Base-by-base conservation (phyloP, 1,140 invertebrate genomes). In the Anastrepha obliqua region DNA sequence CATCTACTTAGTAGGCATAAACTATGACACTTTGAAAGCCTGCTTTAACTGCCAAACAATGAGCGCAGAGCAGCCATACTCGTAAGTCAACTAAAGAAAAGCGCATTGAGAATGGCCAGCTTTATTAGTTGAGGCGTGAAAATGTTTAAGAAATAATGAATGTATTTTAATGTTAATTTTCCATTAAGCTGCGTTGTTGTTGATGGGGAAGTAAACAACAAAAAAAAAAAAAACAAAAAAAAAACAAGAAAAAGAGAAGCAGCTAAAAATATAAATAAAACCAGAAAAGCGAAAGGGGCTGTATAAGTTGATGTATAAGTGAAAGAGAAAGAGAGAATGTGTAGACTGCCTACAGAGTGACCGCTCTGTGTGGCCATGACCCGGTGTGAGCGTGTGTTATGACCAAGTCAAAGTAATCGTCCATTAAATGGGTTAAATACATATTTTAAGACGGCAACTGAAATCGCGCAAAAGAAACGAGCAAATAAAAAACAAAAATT, bases 301-400 rank as follows among this genome's bases (percentile, higher is more conserved):
- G 29, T 29, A 29, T 29, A 29, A 29, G 29, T 29, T 29, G 0
- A 29, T 29, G 29, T 29, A 29, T 29, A 55, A 7, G 7, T 55
- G 47, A 29, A 55, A 55, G 74, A 55, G 47, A 55, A 55, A 51
- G 74, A 81, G 74, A 81, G 29, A 81, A 81, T 81, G 17, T 29
- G 20, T 81, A 55, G 17, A 29, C 20, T 47, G 74, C n/a, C 55
- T 55, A 29, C 29, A 81, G 47, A 13, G 74, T 81, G 74, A 81
- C 74, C 74, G 74, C 74, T 81, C 74, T 55, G 47, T 81, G 74
- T 81, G 74, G 74, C 74, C 74, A 81, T 81, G 74, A 81, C 74
- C 74, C 74, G 74, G 47, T 81, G n/a, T 42, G 15, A 81, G 44
- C 47, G 74, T 55, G 8, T 81, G n/a, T 81, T 51, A 81, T 81